phyloP scores from a whole-genome alignment of 2,113 vertebrate genomes.

The Coryphaenoides rupestris region DNA sequence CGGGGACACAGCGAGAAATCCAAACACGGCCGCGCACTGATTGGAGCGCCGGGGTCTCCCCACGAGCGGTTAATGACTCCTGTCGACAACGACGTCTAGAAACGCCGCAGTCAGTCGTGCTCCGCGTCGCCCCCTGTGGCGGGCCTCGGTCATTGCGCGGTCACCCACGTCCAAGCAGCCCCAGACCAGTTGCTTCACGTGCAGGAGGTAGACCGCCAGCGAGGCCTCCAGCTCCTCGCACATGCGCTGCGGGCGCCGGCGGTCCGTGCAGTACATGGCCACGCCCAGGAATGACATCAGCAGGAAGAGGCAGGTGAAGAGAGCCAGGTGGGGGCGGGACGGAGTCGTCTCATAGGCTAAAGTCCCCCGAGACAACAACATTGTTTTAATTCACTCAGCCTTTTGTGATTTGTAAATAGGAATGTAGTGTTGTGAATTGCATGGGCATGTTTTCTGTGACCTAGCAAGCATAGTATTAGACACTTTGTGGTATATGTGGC shows the following conservation, averaged over 20 bases:
- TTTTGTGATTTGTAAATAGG: conserved; percentile 40
- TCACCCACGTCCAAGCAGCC: conserved; percentile 83
- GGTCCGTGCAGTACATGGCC: conserved; percentile 78
- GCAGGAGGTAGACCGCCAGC: conserved; percentile 77
- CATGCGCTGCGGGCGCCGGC: conserved; percentile 63
- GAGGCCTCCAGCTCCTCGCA: conserved; percentile 80
- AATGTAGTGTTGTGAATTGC: conserved; percentile 12
- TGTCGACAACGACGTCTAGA: neutral
- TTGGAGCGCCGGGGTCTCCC: conserved; percentile 32
- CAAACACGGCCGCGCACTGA: conserved; percentile 41
- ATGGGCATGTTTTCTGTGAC: neutral
- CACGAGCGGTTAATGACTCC: too few species aligned
- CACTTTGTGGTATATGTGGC: too few species aligned
- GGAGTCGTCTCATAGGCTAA: conserved; percentile 75
- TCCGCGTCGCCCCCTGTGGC: conserved; percentile 41
- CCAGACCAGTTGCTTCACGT: conserved; percentile 76
- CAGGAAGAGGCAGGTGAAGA: conserved; percentile 78
- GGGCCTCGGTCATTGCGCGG: conserved; percentile 71
- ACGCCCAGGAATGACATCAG: conserved; percentile 77
- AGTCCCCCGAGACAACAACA: conserved; percentile 9
- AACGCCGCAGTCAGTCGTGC: conserved; percentile 14
- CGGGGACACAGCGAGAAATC: conserved; percentile 41
- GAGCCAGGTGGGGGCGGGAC: conserved; percentile 61
- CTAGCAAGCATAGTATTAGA: too few species aligned
- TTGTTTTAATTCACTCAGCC: neutral